phyloP scores from a whole-genome alignment of 2,113 vertebrate species.

The Hydrolagus affinis region DNA sequence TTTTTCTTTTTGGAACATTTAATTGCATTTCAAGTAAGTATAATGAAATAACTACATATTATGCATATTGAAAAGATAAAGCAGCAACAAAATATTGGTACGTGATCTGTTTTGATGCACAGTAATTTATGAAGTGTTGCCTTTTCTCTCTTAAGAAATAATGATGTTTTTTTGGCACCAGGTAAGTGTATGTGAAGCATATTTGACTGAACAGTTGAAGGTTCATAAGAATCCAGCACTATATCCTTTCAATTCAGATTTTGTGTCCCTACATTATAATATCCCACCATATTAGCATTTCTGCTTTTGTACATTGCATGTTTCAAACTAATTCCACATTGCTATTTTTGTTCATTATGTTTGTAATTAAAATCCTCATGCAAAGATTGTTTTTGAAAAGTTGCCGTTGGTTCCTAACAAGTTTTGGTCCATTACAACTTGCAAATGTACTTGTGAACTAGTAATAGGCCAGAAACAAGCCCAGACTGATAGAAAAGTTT shows the following conservation, averaged over 20 bases:
- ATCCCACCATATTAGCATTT: neutral
- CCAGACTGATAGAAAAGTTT: neutral
- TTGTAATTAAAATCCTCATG: neutral
- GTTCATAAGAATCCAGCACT: neutral
- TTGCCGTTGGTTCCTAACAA: neutral
- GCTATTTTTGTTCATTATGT: neutral
- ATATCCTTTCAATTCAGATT: no score
- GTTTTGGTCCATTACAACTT: neutral
- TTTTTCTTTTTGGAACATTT: slow-evolving; percentile 1
- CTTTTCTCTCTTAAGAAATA: neutral
- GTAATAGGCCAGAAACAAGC: neutral
- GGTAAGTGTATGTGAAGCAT: neutral
- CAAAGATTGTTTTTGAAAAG: neutral
- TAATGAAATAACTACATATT: neutral
- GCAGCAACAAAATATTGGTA: neutral
- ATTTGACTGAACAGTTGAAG: neutral
- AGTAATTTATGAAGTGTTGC: neutral
- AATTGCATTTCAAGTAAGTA: neutral
- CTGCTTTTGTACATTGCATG: neutral
- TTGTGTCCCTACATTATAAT: neutral
- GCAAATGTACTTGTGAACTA: neutral
- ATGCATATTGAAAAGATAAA: neutral
- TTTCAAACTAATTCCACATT: neutral
- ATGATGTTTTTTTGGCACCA: neutral
- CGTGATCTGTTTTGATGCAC: neutral